Percentiles rank a stretch among this genome's conserved stretches.
These are phyloP conservation scores for Apteryx mantelli DNA, from an alignment of 2,113 vertebrate genomes.

Conservation along the genomic window DNA sequence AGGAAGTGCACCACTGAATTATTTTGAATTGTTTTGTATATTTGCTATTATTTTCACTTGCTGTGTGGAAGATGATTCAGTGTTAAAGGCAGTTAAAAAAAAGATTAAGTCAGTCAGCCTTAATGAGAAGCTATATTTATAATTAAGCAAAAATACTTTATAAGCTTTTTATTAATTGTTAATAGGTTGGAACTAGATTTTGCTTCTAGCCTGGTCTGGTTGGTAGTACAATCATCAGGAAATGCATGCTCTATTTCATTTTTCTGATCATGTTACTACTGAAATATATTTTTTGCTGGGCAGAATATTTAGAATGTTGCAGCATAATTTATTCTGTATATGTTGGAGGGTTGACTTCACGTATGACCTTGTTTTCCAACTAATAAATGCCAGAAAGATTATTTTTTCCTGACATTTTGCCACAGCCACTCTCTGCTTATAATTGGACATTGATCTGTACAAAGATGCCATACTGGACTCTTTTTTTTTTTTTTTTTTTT, in stretches of 20 bases:
- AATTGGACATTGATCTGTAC: constrained; percentile 72
- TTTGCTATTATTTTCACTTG: neutral
- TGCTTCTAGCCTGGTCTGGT: constrained; percentile 54
- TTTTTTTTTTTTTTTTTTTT: neutral
- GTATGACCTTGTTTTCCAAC: constrained; percentile 67
- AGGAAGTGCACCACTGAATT: neutral
- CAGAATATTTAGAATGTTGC: constrained; percentile 44
- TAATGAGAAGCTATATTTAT: constrained; percentile 76
- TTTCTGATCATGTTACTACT: constrained; percentile 50
- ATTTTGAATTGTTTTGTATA: neutral
- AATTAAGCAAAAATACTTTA: constrained; percentile 77
- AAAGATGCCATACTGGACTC: constrained; percentile 7
- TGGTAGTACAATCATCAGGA: constrained; percentile 46
- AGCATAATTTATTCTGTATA: constrained; percentile 66
- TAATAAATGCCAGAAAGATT: constrained; percentile 59
- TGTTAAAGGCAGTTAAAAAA: constrained; percentile 58
- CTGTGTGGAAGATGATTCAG: constrained; percentile 30
- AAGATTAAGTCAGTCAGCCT: constrained; percentile 75
- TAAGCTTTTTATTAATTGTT: constrained; percentile 73
- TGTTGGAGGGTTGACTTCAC: constrained; percentile 74
- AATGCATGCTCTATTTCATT: constrained; percentile 56
- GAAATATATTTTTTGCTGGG: constrained; percentile 5
- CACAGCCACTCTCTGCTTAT: constrained; percentile 49
- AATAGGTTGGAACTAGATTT: constrained; percentile 71
- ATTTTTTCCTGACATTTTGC: constrained; percentile 59